Evolutionary conservation across 1,140 invertebrate genomes (phyloP).

Genomic region (Scaptomyza pallida): DNA sequence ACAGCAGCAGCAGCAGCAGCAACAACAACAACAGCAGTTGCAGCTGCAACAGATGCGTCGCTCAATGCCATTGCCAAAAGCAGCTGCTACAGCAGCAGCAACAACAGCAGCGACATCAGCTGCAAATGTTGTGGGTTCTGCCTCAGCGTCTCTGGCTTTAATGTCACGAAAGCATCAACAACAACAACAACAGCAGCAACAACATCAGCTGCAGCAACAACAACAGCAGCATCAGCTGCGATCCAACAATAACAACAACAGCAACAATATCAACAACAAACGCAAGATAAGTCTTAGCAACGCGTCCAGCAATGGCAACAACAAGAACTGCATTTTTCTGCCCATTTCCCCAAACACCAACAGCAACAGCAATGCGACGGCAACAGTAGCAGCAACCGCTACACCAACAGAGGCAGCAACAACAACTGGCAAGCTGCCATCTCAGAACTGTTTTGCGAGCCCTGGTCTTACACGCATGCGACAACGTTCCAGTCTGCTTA

Average conservation of each 20-base stretch:
- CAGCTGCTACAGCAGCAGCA: constrained; percentile 27
- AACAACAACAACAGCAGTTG: constrained; percentile 27
- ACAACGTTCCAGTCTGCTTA: constrained; percentile 76
- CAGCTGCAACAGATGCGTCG: constrained; percentile 43
- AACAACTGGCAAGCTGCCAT: constrained; percentile 81
- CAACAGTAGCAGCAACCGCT: constrained; percentile 71
- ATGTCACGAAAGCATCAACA: constrained; percentile 83
- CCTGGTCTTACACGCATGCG: constrained; percentile 89
- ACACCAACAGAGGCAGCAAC: constrained; percentile 85
- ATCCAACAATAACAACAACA: constrained; percentile 18
- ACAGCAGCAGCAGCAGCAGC: constrained; percentile 21
- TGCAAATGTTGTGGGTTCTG: constrained; percentile 77
- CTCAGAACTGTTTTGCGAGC: constrained; percentile 91
- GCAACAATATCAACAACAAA: constrained; percentile 70
- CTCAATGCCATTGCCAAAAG: constrained; percentile 41
- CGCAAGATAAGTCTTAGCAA: constrained; percentile 86
- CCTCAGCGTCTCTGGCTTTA: constrained; percentile 83
- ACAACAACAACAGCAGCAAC: constrained; percentile 44
- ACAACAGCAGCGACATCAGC: constrained; percentile 42
- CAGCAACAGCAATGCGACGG: constrained; percentile 87
- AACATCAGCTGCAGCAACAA: constrained; percentile 51
- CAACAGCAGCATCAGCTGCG: constrained; percentile 26
- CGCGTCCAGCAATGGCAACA: constrained; percentile 84
- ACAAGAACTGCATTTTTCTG: constrained; percentile 92
- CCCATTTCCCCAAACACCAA: constrained; percentile 89